These are phyloP conservation scores for Desmophyllum pertusum DNA, from an alignment of 92 coral and sea anemone genomes.

Conservation along the genomic window DNA sequence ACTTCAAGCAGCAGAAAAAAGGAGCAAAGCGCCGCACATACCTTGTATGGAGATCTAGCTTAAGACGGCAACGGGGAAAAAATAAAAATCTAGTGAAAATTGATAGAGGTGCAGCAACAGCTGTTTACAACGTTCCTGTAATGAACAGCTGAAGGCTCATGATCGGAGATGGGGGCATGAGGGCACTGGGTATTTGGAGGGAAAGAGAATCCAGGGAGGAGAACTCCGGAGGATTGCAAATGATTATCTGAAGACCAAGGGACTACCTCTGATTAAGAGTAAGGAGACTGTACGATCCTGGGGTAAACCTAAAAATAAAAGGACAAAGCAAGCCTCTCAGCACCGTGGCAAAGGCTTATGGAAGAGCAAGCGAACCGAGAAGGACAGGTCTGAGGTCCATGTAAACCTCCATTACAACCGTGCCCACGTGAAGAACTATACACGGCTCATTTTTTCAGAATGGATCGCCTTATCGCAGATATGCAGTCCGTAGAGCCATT, in stretches of 20 bases:
- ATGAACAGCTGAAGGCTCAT: slow-evolving; percentile 55
- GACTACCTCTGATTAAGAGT: slow-evolving; percentile 31
- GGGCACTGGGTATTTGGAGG: slow-evolving; percentile 48
- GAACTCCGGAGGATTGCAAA: slow-evolving; percentile 46
- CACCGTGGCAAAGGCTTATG: slow-evolving; percentile 27
- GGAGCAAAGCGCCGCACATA: slow-evolving; percentile 28
- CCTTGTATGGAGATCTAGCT: slow-evolving; percentile 23
- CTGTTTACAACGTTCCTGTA: slow-evolving; percentile 52
- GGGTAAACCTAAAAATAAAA: slow-evolving; percentile 39
- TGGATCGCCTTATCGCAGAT: slow-evolving; percentile 29
- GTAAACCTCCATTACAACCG: slow-evolving; percentile 13
- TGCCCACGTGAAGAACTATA: slow-evolving; percentile 41
- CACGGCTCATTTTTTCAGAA: slow-evolving; percentile 41
- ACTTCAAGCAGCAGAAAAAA: too few species aligned
- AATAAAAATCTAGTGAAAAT: slow-evolving; percentile 29
- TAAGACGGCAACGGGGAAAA: slow-evolving; percentile 51
- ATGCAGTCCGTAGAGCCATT: slow-evolving; percentile 47
- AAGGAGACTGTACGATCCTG: slow-evolving; percentile 47
- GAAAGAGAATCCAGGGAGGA: slow-evolving; percentile 44
- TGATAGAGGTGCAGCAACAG: slow-evolving; percentile 64
- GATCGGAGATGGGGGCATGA: slow-evolving; percentile 58
- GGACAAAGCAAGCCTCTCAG: slow-evolving; percentile 34
- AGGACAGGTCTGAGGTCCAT: background rate
- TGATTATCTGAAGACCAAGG: slow-evolving; percentile 18
- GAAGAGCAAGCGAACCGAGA: slow-evolving; percentile 27